phyloP scores from a whole-genome alignment of 2,888 invertebrate species.

The Neoitamus cyanurus region DNA sequence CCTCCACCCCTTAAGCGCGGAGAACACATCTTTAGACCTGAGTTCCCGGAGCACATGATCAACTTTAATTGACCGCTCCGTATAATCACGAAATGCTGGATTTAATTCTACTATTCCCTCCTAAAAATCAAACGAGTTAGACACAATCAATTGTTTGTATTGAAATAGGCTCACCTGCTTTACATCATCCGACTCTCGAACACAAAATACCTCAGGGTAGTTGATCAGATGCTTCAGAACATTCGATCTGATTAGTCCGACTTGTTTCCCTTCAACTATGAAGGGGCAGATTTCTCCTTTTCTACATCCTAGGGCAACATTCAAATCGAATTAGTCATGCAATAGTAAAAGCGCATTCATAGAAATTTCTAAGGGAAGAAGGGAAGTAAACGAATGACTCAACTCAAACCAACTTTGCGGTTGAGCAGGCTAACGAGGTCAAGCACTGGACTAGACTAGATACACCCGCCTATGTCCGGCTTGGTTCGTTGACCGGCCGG shows the following conservation, averaged over 20 bases:
- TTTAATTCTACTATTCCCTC: constrained; percentile 83
- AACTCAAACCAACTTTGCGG: background rate
- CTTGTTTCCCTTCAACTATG: constrained; percentile 88
- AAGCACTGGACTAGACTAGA: background rate
- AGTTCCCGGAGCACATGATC: constrained; percentile 83
- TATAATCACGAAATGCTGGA: constrained; percentile 87
- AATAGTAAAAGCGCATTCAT: background rate
- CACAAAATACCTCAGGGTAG: constrained; percentile 80
- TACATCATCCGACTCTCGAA: constrained; percentile 63
- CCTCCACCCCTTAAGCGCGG: constrained; percentile 90
- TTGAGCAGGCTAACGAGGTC: background rate
- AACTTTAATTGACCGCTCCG: constrained; percentile 81
- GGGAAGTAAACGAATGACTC: constrained; percentile 24
- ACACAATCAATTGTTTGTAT: background rate
- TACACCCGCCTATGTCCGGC: background rate
- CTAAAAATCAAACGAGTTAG: background rate
- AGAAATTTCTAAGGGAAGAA: constrained; percentile 46
- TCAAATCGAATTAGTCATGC: background rate
- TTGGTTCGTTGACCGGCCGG: background rate
- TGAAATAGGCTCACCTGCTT: constrained; percentile 59
- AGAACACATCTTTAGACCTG: constrained; percentile 79
- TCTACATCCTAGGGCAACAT: constrained; percentile 73
- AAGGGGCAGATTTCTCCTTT: constrained; percentile 87
- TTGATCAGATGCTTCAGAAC: constrained; percentile 82
- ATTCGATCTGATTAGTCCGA: constrained; percentile 87